Evolutionary conservation across 2,797 vertebrate genomes (phyloP), one percentile per base, ranked within the genome.

Genomic region (Danio aesculapii): DNA sequence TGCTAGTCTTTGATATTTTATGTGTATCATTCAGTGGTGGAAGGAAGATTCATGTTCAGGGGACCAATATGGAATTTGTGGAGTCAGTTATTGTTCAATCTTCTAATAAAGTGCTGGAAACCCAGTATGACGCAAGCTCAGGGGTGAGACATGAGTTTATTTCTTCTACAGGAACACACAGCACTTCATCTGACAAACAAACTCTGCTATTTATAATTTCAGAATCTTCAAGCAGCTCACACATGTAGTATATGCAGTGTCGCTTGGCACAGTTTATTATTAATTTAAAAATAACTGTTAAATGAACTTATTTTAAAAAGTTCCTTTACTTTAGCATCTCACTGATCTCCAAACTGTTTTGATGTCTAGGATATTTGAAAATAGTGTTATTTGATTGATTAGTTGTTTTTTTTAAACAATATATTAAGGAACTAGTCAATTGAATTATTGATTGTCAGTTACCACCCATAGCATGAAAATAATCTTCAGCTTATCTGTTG

Each of bases 61-160:
- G 97, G 43, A 92, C 87, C 75, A 92, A 95, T 79, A 85, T 98
- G 83, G 89, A 96, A 47, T 90, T 95, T 77, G 92, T 95, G 57
- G 97, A 98, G 68, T 92, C 84, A 57, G 69, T 97, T 72, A 74
- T 85, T 52, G 92, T 90, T 63, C 43, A 6, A 17, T 44, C 84
- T 41, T 0, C 1, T 7, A n/a, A 0, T 0, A 21, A 81, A 19
- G 57, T 68, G 2, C 7, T 0, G 12, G 17, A 62, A 21, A 19
- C 0, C 6, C 77, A 1, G 30, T 6, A 5, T 43, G 43, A 73
- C 21, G 6, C 1, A 39, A 79, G 83, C 90, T 92, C 52, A 57
- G 61, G 44, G 58, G 66, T 8, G 50, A 68, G 17, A 30, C 7
- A 3, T 11, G 6, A 57, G 0, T 2, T 47, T 17, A 12, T 12